phyloP scores from a whole-genome alignment of 2,797 vertebrate genomes.

The Phoeniculus purpureus region DNA sequence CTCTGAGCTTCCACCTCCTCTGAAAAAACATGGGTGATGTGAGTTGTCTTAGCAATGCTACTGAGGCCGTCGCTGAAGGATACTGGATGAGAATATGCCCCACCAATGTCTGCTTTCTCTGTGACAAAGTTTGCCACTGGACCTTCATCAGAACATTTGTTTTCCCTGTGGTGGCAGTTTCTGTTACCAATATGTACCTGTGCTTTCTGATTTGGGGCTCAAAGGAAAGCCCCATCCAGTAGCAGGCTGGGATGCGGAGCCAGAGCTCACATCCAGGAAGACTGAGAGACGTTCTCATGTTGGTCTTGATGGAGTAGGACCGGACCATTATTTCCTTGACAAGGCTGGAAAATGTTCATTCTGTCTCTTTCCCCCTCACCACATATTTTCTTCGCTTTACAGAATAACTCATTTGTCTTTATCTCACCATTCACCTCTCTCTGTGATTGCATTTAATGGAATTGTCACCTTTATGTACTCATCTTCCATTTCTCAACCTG shows the following conservation, averaged over 20 bases:
- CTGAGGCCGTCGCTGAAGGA: background rate
- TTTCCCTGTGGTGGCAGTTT: background rate
- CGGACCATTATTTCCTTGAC: background rate
- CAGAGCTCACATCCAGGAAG: background rate
- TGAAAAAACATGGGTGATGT: background rate
- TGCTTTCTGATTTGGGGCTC: background rate
- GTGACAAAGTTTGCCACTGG: background rate
- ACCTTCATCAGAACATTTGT: accelerated
- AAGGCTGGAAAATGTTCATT: conserved; percentile 26
- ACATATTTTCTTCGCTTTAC: conserved; percentile 56
- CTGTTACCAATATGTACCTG: background rate
- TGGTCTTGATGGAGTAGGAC: background rate
- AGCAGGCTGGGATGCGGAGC: background rate
- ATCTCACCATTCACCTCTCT: conserved; percentile 71
- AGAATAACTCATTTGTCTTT: conserved; percentile 64
- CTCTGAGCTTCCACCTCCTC: background rate
- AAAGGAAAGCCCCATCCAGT: background rate
- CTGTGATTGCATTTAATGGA: conserved; percentile 78
- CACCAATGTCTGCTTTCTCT: background rate
- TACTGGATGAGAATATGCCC: background rate
- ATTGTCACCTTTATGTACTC: conserved; percentile 74
- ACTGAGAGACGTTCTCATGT: background rate
- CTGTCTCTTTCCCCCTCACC: conserved; percentile 40
- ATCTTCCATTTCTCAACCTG: conserved; percentile 79
- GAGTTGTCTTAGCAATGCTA: background rate